A percentile compares a stretch with the other conserved stretches of the same genome.
These are phyloP conservation scores for Bettongia penicillata DNA, from an alignment of 2,113 vertebrate species.

Conservation along the genomic window DNA sequence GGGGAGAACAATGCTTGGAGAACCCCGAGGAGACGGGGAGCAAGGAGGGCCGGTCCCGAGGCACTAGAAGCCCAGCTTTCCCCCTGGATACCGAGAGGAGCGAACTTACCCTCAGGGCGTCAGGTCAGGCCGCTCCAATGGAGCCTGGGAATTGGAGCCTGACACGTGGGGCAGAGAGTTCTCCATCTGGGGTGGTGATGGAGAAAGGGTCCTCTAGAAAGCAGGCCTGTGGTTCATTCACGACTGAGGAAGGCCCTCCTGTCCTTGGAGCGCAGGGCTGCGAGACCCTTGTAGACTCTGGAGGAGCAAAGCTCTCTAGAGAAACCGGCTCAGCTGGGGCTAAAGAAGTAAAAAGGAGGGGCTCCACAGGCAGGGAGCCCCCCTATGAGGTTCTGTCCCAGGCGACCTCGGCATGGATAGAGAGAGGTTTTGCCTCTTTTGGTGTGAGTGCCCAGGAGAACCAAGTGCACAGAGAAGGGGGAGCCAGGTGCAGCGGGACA, in stretches of 20 bases:
- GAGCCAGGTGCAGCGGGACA: neutral
- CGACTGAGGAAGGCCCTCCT: neutral
- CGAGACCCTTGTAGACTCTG: neutral
- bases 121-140: accelerated
- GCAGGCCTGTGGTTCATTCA: neutral
- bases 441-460: neutral
- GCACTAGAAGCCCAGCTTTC: neutral
- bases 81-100: slow-evolving; percentile 21
- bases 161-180: neutral
- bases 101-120: slow-evolving; percentile 12
- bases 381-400: neutral
- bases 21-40: neutral
- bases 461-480: neutral
- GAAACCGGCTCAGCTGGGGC: neutral
- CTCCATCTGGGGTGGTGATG: neutral
- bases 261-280: neutral
- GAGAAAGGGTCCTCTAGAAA: neutral
- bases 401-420: neutral
- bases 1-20: slow-evolving; percentile 61
- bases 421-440: neutral
- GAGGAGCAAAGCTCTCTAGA: neutral
- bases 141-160: neutral
- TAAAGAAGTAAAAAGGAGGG: neutral
- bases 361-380: neutral
- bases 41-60: neutral